Percentiles rank a stretch among this genome's conserved stretches.
phyloP scores from a whole-genome alignment of 2,888 invertebrate genomes.

The Monopis laevigella region DNA sequence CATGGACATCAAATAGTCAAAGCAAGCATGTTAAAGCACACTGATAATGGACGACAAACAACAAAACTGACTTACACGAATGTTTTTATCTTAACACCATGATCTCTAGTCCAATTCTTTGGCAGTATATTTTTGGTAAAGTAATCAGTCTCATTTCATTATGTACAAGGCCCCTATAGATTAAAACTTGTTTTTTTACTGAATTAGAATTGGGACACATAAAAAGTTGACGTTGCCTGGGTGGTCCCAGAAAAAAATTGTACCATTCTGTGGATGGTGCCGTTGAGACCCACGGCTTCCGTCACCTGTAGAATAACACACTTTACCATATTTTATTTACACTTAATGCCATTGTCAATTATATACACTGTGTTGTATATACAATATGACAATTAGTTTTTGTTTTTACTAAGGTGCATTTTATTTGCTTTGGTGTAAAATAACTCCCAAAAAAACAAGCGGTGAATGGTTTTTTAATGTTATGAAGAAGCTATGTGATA shows the following conservation, averaged over 20 bases:
- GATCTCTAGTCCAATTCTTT: constrained; percentile 45
- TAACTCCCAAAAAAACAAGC: too few relatives aligned
- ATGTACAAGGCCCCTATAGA: constrained; percentile 53
- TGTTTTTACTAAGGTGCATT: too few relatives aligned
- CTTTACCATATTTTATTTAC: constrained; percentile 31
- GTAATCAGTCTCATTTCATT: constrained; percentile 39
- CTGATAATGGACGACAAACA: constrained; percentile 64
- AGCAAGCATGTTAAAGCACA: constrained; percentile 42
- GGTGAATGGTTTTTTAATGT: too few relatives aligned
- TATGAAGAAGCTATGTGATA: too few relatives aligned
- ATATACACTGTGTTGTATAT: too few relatives aligned
- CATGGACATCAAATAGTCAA: too few relatives aligned
- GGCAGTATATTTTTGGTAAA: constrained; percentile 53
- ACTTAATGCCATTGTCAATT: too few relatives aligned
- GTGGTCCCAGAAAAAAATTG: constrained; percentile 72
- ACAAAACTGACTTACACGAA: constrained; percentile 66
- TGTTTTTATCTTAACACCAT: constrained; percentile 53
- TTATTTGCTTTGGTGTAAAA: too few relatives aligned
- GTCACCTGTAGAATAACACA: constrained; percentile 70
- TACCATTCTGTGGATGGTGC: constrained; percentile 71
- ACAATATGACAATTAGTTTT: too few relatives aligned
- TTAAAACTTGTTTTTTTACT: constrained; percentile 28
- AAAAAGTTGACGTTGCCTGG: constrained; percentile 71
- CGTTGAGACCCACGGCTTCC: constrained; percentile 70
- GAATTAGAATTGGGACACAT: constrained; percentile 67